phyloP scores from a whole-genome alignment of 2,797 vertebrate species.

The Chiroxiphia lanceolata region DNA sequence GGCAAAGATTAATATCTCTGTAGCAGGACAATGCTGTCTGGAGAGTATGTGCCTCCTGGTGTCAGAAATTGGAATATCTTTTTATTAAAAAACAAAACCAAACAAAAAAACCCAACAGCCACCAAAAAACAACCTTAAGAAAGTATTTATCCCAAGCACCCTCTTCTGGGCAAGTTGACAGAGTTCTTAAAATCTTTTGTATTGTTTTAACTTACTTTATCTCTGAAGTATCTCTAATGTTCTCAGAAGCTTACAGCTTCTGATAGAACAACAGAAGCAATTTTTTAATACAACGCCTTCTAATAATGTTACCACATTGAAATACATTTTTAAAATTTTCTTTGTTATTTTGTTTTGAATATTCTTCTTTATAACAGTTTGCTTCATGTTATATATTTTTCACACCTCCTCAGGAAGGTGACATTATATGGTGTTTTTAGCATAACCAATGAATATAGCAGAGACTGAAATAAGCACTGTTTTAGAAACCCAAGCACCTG shows the following conservation, averaged over 20 bases:
- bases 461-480: not conserved
- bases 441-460: not conserved
- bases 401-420: not conserved
- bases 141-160: constrained; percentile 12
- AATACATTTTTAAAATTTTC: not conserved
- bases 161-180: constrained; percentile 1
- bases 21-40: not conserved
- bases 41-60: not conserved
- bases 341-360: not conserved
- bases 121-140: not conserved
- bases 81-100: not conserved
- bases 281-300: not conserved
- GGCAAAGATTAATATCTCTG: not conserved
- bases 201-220: not conserved
- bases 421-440: not conserved
- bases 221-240: not conserved
- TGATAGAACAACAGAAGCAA: not conserved
- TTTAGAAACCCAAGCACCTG: not conserved
- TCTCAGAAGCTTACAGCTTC: not conserved
- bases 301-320: not conserved
- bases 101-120: not conserved
- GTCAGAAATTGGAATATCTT: not conserved
- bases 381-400: not conserved
- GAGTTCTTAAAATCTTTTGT: not conserved
- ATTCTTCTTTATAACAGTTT: not conserved